Conservation (phyloP, 2,113 vertebrate species). For the Chiloscyllium plagiosum region DNA sequence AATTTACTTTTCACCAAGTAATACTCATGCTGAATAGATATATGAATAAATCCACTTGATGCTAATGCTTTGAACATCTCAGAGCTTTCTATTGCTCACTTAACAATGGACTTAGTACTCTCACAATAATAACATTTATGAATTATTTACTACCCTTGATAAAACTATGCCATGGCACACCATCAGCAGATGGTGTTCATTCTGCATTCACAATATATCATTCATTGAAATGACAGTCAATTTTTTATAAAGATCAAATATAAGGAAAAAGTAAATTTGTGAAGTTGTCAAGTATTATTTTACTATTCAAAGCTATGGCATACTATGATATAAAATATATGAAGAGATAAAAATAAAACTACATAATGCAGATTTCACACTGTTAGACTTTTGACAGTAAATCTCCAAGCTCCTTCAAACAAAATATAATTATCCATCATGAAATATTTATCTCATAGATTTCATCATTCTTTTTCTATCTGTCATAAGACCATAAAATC, state of each 20-base stretch:
- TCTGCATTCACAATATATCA: background rate
- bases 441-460: background rate
- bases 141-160: background rate
- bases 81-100: constrained; percentile 13
- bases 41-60: background rate
- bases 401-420: background rate
- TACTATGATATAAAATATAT: background rate
- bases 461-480: background rate
- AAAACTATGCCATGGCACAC: background rate
- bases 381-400: background rate
- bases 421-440: background rate
- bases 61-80: background rate
- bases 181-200: background rate
- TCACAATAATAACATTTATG: constrained; percentile 10
- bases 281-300: background rate
- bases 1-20: background rate
- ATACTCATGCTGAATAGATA: background rate
- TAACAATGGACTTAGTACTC: background rate
- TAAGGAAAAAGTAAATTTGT: constrained; percentile 11
- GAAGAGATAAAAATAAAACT: background rate
- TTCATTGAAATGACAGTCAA: background rate
- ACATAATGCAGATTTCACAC: background rate
- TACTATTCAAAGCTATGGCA: background rate
- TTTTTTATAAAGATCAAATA: background rate
- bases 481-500: background rate